phyloP scores from a whole-genome alignment of 2,888 invertebrate genomes.

The Yponomeuta sedellus region DNA sequence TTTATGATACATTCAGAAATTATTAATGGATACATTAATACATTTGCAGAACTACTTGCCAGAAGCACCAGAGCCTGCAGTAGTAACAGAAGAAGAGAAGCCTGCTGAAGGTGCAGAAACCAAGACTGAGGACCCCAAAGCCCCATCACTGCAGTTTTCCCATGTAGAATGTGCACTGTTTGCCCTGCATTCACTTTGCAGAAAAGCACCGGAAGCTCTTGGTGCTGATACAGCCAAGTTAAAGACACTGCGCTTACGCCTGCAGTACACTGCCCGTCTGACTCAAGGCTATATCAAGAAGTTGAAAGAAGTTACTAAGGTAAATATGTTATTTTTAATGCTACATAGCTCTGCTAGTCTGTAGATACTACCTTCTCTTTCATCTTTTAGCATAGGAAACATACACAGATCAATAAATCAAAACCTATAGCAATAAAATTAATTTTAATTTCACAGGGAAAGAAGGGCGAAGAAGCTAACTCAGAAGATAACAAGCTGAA shows the following conservation, averaged over 20 bases:
- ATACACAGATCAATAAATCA: too few relatives aligned
- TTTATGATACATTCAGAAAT: too few relatives aligned
- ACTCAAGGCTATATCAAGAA: slow-evolving; percentile 90
- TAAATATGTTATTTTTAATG: slow-evolving; percentile 25
- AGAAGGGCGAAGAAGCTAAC: slow-evolving; percentile 83
- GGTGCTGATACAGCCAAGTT: slow-evolving; percentile 83
- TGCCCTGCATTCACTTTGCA: slow-evolving; percentile 84
- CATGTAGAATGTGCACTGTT: slow-evolving; percentile 94
- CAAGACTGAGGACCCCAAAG: slow-evolving; percentile 49
- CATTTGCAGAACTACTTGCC: slow-evolving; percentile 88
- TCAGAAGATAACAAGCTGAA: slow-evolving; percentile 87
- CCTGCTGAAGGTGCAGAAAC: slow-evolving; percentile 31
- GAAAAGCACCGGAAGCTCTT: slow-evolving; percentile 84
- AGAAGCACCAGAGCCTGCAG: slow-evolving; percentile 85
- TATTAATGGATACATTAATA: neutral
- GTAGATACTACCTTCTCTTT: too few relatives aligned
- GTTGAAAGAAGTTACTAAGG: slow-evolving; percentile 78
- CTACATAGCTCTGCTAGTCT: neutral
- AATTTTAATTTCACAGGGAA: slow-evolving; percentile 67
- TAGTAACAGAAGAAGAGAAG: slow-evolving; percentile 51
- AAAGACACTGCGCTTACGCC: slow-evolving; percentile 89
- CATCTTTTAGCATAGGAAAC: too few relatives aligned
- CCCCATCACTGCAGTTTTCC: slow-evolving; percentile 91
- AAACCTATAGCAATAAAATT: neutral
- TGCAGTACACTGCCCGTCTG: slow-evolving; percentile 94